phyloP scores from a whole-genome alignment of 2,113 vertebrate genomes.

The Pheucticus melanocephalus region DNA sequence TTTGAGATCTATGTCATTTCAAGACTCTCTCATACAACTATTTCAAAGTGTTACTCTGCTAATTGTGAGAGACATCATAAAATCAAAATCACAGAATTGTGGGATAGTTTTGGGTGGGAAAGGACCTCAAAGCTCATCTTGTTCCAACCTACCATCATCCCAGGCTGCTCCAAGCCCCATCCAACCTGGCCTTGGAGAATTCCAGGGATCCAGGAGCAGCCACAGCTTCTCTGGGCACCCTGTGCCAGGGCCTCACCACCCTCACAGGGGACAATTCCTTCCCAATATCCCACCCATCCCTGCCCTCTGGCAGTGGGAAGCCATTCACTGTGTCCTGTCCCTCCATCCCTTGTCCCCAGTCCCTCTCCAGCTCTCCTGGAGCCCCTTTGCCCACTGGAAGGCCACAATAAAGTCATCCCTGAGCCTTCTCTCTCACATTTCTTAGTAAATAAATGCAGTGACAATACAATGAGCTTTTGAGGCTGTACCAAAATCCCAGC shows the following conservation, averaged over 20 bases:
- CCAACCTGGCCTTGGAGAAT: not conserved
- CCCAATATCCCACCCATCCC: rapidly evolving
- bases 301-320: not conserved
- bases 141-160: not conserved
- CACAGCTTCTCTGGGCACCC: rapidly evolving
- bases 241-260: rapidly evolving
- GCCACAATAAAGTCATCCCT: not conserved
- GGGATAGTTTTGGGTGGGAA: not conserved
- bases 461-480: not conserved
- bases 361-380: not conserved
- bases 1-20: not conserved
- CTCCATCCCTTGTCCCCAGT: not conserved
- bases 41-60: not conserved
- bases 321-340: not conserved
- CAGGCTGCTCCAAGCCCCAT: rapidly evolving
- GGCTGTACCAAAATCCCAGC: not conserved
- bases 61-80: not conserved
- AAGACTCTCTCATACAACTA: not conserved
- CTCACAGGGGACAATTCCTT: not conserved
- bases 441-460: not conserved
- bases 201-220: not conserved
- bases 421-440: not conserved
- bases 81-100: not conserved
- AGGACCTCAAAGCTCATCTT: not conserved
- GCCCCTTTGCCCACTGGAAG: not conserved